Evolutionary conservation across 2,888 invertebrate genomes (phyloP), one percentile per base, ranked within the genome.

Genomic region (Mesopsocus fuscifrons): DNA sequence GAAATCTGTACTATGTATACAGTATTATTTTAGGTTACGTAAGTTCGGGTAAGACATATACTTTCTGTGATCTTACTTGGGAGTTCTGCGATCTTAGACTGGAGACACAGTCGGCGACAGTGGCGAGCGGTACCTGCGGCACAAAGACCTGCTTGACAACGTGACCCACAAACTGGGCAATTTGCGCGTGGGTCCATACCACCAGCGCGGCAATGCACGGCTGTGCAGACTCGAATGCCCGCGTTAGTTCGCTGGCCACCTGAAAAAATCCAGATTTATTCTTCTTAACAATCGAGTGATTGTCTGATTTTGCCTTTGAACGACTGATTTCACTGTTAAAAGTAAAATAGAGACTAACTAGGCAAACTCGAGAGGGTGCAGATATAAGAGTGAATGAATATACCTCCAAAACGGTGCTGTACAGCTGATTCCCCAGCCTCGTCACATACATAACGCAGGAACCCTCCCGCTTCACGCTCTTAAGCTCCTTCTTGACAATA

Each of bases 151-250:
- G 85, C 55, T 84, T 82, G 42, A 81, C 76, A 52, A 87, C 69
- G 62, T 84, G 82, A 51, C 76, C 75, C 52, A 80, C 79, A 55
- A 88, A 72, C 52, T 78, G 69, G 52, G 77, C 77, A 45, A 87
- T 64, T 63, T 88, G 85, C 49, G 74, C 71, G 54, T 84, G 84
- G 49, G 84, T 80, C 95, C 95, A 95, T 3, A 91, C 83, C 48
- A 91, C 74, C 50, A 92, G 78, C 43, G 78, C 82, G 77, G 58
- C 31, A 59, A 57, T 38, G 21, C 38, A 38, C 9, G 38, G n/a
- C 6, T 17, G 38, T 5, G 38, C 17, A 38, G n/a, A n/a, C 2
- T 22, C n/a, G 2, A 43, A 21, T 33, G 23, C 18, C 3, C 38
- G 17, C 38, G 20, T 38, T 16, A 38, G 20, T 11, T 38, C 38